These are phyloP conservation scores for Cuniculus paca DNA, from an alignment of 2,797 vertebrate genomes.

Conservation along the genomic window DNA sequence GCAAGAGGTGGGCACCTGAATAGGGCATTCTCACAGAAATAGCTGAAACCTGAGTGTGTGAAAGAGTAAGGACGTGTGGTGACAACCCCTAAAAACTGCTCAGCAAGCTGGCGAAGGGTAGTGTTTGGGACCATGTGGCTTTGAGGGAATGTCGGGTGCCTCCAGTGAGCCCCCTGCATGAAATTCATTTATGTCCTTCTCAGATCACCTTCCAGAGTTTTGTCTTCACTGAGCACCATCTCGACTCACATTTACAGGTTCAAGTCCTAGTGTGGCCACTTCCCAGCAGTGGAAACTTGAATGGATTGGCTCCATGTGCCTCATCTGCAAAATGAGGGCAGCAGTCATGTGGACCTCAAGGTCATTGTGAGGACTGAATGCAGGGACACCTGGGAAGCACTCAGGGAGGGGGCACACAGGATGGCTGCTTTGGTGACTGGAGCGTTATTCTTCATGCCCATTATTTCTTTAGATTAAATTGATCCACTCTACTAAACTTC, in stretches of 20 bases:
- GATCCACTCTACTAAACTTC: neutral
- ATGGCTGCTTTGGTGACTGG: neutral
- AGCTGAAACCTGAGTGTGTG: neutral
- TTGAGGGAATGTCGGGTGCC: neutral
- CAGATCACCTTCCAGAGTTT: neutral
- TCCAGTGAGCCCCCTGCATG: accelerated
- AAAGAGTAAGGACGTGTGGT: too few species aligned
- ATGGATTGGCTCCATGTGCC: neutral
- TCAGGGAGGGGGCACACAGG: neutral
- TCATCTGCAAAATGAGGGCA: neutral
- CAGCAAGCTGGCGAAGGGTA: accelerated
- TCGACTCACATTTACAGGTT: neutral
- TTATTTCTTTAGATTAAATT: neutral
- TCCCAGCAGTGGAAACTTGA: neutral
- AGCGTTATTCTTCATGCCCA: neutral
- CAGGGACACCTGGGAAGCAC: neutral
- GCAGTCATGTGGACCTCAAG: accelerated
- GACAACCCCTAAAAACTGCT: neutral
- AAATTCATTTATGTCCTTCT: neutral
- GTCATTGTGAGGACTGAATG: neutral
- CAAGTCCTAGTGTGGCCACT: neutral
- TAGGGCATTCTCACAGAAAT: too few species aligned
- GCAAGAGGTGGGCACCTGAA: too few species aligned
- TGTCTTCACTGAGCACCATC: neutral
- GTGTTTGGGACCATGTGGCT: accelerated